Base-by-base conservation (phyloP, 2,888 invertebrate species). In the Chymomyza caudatula region DNA sequence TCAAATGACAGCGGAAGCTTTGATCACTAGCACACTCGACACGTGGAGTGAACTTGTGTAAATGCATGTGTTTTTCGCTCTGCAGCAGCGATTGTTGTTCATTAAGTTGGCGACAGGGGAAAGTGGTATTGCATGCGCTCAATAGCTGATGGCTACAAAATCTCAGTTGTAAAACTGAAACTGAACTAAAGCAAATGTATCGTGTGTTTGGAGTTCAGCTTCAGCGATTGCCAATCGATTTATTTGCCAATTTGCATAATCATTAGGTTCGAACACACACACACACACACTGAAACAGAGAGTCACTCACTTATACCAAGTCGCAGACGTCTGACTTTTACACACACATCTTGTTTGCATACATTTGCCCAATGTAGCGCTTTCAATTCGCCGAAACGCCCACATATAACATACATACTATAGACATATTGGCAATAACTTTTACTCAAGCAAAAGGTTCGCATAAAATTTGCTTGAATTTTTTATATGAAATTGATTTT, bases 171-270 rank as follows among this genome's bases (percentile, higher is more conserved):
- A 11, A 37, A 37, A 37, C 29, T 37, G n/a, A 37, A 37, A 37
- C 29, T 37, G 11, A 37, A 13, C 5, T 11, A 11, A 37, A 37
- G 2, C 11, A 60, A 69, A 63, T 70, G 82, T 82, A 13, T 44
- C n/a, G 17, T 47, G 17, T 47, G 47, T 47, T 3, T 47, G 51
- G 20, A 20, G 19, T 37, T 19, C 11, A 60, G 61, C 67, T 65
- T 73, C 70, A 60, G 53, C 67, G 70, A 70, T 73, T 71, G 76
- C 42, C 77, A 82, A 83, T 83, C 82, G 83, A 85, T 83, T 83
- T 85, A 76, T 71, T 64, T 73, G 76, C 74, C 83, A 85, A 85
- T 83, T 83, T 83, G 78, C 83, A 83, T 83, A 82, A 85, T 83
- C 83, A 83, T 85, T 83, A 82, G 74, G 69, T 78, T 71, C 73